Percentiles rank a stretch among this genome's conserved stretches.
phyloP scores from a whole-genome alignment of 2,888 invertebrate species.

The Myopa tessellatipennis region DNA sequence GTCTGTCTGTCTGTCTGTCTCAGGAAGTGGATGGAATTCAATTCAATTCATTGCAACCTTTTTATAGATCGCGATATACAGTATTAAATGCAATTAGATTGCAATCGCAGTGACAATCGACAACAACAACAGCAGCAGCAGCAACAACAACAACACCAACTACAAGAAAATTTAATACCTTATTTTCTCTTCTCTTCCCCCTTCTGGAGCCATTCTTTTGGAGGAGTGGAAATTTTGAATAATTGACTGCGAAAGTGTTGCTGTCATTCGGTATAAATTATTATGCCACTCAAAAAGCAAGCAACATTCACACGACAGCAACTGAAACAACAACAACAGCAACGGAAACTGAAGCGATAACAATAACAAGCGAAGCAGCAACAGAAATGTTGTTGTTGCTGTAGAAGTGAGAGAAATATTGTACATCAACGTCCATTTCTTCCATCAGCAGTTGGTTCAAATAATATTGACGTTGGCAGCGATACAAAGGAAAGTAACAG shows the following conservation, averaged over 20 bases:
- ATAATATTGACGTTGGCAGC: neutral
- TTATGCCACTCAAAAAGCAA: slow-evolving; percentile 26
- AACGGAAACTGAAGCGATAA: neutral
- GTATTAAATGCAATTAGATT: neutral
- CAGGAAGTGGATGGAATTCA: neutral
- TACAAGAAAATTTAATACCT: neutral
- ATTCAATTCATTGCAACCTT: neutral
- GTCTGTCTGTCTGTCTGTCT: neutral
- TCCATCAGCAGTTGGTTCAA: neutral
- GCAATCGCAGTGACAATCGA: neutral
- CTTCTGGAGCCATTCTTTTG: neutral
- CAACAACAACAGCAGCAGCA: too few species aligned
- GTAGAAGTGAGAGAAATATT: neutral
- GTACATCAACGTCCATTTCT: neutral
- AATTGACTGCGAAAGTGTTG: slow-evolving; percentile 32
- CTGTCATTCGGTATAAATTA: slow-evolving; percentile 34
- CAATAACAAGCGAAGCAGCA: neutral
- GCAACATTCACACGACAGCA: neutral
- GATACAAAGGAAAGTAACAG: neutral
- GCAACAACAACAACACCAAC: neutral
- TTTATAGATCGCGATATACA: slow-evolving; percentile 1
- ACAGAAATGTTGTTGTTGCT: neutral
- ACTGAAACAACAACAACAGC: neutral
- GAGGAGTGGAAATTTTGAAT: slow-evolving; percentile 21
- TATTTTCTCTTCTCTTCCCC: neutral